Evolutionary conservation across 2,888 invertebrate species (phyloP), one percentile per base, ranked within the genome.

Genomic region (Drosophila melanocephala): DNA sequence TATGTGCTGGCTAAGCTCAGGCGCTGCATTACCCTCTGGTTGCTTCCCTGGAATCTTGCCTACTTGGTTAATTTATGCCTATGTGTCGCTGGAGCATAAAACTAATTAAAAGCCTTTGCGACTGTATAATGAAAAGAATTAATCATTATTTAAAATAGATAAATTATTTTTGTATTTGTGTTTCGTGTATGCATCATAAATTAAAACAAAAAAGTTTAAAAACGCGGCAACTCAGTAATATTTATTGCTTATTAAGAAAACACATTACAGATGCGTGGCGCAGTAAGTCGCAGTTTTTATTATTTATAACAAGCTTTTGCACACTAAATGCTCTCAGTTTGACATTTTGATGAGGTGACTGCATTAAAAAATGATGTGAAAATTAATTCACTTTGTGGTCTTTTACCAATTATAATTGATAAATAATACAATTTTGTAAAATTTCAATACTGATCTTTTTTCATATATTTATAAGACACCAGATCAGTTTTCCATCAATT

Each of bases 41-140:
- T 35, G 28, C 58, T 28, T 28, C 60, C 32, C 64, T 35, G 39
- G 32, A 28, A 26, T 59, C 60, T 67, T 51, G 47, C 16, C 44
- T 26, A 51, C 51, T 30, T 50, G 10, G 56, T 74, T 87, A 82
- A 84, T 86, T 85, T 84, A 81, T 84, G 87, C 80, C 22, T 47
- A 26, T 47, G 16, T 84, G 53, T 50, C 62, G 70, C 14, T 28
- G 37, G 60, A 76, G 79, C 83, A 87, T 89, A 84, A 76, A 89
- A 82, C 79, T 84, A 84, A 86, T 89, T 89, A 84, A 87, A 87
- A 75, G 61, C 72, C 79, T 87, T 74, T 75, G 52, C 53, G 63
- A 39, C 56, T 59, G 30, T 51, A 66, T 70, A 51, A 62, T 62
- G 37, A 30, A 47, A 51, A 64, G 44, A 63, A 39, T 72, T 62